A percentile compares a stretch with the other conserved stretches of the same genome.
These are phyloP conservation scores for Carduelis carduelis DNA, from an alignment of 2,797 vertebrate species.

Conservation along the genomic window DNA sequence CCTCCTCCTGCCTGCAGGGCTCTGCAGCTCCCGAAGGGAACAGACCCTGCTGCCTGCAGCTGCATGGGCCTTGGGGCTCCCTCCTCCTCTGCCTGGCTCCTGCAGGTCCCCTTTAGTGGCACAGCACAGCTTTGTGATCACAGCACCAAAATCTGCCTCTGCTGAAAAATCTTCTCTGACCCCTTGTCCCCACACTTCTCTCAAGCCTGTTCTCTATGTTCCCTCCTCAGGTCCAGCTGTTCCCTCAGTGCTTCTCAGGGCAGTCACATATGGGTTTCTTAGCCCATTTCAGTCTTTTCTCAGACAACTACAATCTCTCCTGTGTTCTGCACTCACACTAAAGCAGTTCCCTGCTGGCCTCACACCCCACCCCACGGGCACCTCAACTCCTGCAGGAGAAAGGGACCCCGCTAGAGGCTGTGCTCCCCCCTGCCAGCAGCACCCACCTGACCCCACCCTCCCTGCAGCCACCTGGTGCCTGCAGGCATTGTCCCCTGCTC, in stretches of 20 bases:
- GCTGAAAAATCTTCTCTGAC: background rate
- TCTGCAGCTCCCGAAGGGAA: background rate
- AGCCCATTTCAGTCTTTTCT: background rate
- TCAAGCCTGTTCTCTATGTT: background rate
- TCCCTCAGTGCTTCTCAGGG: background rate
- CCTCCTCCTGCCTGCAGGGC: background rate
- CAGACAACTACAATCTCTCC: background rate
- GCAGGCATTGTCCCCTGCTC: accelerated
- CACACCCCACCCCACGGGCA: accelerated
- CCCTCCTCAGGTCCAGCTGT: background rate
- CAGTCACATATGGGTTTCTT: background rate
- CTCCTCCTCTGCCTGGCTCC: background rate
- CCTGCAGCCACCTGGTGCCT: background rate
- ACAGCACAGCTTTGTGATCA: background rate
- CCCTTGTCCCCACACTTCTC: accelerated
- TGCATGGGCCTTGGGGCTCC: background rate
- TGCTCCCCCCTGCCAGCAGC: background rate
- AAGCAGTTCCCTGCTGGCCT: background rate
- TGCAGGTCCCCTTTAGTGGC: background rate
- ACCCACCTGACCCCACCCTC: background rate
- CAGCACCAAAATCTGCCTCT: background rate
- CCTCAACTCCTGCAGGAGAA: background rate
- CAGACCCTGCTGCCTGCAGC: background rate
- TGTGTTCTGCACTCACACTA: background rate
- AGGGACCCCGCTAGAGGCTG: too few species aligned